phyloP scores from a whole-genome alignment of 2,888 invertebrate species.

The Apamea crenata region DNA sequence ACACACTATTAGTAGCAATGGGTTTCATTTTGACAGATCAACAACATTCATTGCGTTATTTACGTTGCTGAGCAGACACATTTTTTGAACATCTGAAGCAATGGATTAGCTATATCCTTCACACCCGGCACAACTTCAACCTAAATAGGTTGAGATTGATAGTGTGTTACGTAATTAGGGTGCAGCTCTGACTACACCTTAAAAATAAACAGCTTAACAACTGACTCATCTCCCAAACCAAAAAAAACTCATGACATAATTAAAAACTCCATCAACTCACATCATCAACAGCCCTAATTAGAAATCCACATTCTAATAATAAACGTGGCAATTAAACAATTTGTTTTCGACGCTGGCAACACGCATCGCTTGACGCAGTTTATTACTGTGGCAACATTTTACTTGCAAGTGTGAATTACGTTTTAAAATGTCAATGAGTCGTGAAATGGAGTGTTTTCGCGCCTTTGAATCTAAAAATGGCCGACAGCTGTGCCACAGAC shows the following conservation, averaged over 20 bases:
- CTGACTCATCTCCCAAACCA: not conserved
- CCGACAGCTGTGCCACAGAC: constrained; percentile 54
- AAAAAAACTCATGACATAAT: constrained; percentile 27
- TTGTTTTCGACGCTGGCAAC: constrained; percentile 84
- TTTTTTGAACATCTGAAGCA: too few species aligned
- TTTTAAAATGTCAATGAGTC: constrained; percentile 82
- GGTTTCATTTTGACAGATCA: too few species aligned
- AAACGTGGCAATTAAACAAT: constrained; percentile 86
- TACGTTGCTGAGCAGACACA: too few species aligned
- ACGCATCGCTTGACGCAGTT: constrained; percentile 82
- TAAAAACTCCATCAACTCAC: constrained; percentile 44
- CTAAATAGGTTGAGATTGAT: too few species aligned
- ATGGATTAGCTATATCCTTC: too few species aligned
- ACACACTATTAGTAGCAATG: too few species aligned
- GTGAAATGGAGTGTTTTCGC: constrained; percentile 80
- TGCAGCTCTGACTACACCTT: not conserved
- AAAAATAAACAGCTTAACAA: constrained; percentile 1
- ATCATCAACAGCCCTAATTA: constrained; percentile 64
- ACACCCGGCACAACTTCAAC: too few species aligned
- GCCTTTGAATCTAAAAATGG: constrained; percentile 84
- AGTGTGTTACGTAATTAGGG: too few species aligned
- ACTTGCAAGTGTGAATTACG: constrained; percentile 87
- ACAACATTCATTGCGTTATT: too few species aligned
- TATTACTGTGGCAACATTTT: constrained; percentile 87
- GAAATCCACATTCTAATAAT: constrained; percentile 56